phyloP scores from a whole-genome alignment of 2,888 invertebrate genomes.

The Colletes collaris region DNA sequence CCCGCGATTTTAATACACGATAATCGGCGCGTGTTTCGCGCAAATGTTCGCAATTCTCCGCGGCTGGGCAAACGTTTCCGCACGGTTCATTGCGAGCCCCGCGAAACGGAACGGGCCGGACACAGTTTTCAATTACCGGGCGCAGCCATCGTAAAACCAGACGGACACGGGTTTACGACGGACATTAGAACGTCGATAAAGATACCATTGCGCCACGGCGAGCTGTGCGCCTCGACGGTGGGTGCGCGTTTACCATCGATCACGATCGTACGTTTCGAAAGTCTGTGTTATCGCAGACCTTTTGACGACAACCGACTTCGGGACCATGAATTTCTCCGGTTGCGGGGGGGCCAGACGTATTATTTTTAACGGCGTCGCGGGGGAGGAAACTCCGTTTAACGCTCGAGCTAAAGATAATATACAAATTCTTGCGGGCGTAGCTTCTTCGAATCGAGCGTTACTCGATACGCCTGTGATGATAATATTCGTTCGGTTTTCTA shows the following conservation, averaged over 20 bases:
- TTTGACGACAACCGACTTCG: background rate
- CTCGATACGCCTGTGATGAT: too few species aligned
- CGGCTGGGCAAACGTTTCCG: slow-evolving; percentile 12
- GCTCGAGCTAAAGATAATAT: too few species aligned
- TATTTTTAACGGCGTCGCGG: too few species aligned
- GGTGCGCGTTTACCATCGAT: slow-evolving; percentile 27
- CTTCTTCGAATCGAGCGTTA: too few species aligned
- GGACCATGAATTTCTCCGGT: too few species aligned
- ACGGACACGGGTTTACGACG: slow-evolving; percentile 52
- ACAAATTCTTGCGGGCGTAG: too few species aligned
- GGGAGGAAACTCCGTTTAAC: too few species aligned
- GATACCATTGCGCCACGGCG: slow-evolving; percentile 44
- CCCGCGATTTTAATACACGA: slow-evolving; percentile 39
- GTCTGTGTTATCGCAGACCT: background rate
- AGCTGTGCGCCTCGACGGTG: slow-evolving; percentile 5
- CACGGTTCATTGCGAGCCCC: slow-evolving; percentile 48
- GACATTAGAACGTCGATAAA: slow-evolving; percentile 60
- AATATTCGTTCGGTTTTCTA: too few species aligned
- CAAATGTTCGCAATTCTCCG: slow-evolving; percentile 42
- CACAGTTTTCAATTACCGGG: slow-evolving; percentile 73
- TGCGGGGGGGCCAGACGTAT: too few species aligned
- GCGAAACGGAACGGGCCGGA: slow-evolving; percentile 47
- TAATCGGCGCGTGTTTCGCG: slow-evolving; percentile 43
- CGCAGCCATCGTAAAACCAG: slow-evolving; percentile 65
- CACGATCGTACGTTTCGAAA: slow-evolving; percentile 14